Conservation (phyloP, 1,140 invertebrate genomes). For the Brachionus asplanchnoidis region DNA sequence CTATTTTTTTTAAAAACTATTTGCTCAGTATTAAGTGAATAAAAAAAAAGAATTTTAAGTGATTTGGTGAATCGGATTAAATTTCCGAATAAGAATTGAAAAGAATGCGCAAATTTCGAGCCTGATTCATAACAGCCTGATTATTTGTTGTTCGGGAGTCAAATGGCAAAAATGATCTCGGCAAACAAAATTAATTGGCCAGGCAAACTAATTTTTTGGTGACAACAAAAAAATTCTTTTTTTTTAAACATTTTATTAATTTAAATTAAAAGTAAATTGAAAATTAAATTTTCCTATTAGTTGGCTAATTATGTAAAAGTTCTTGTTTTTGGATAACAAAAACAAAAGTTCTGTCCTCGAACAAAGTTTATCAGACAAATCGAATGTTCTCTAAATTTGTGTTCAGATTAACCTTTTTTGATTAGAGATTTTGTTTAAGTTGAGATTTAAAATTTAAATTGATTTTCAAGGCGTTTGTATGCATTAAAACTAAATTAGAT, state of each 20-base stretch:
- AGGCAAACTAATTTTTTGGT: neutral
- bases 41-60: neutral
- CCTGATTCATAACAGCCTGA: neutral
- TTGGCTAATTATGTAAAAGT: neutral
- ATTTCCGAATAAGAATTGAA: neutral
- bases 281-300: neutral
- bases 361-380: neutral
- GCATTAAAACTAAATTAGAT: neutral
- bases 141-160: neutral
- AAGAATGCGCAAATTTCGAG: neutral
- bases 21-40: conserved; percentile 23
- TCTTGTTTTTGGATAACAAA: neutral
- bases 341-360: neutral
- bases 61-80: neutral
- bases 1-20: neutral
- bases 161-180: neutral
- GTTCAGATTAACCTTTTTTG: neutral
- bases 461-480: neutral
- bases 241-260: neutral
- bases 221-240: neutral
- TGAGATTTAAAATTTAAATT: neutral
- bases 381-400: neutral
- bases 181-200: neutral
- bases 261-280: neutral
- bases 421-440: neutral